A percentile compares a stretch with the other conserved stretches of the same genome.
Conservation (phyloP, 2,888 invertebrate species). For the Palloptera scutellata region DNA sequence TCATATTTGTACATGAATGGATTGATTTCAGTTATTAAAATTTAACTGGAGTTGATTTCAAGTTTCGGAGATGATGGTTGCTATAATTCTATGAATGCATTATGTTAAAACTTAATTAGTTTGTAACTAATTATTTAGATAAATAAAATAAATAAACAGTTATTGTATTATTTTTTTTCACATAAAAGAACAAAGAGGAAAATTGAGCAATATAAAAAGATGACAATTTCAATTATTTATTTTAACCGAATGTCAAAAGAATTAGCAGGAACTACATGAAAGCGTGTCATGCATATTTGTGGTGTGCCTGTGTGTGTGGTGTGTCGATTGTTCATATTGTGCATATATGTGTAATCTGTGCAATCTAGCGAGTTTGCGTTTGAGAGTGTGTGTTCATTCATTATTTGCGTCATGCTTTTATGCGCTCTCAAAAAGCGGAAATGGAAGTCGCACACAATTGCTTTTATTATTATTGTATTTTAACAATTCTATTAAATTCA, state of each 20-base stretch:
- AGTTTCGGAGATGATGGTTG: too few relatives aligned
- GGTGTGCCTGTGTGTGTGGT: not conserved
- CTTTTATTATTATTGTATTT: slow-evolving; percentile 4
- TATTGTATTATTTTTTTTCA: too few relatives aligned
- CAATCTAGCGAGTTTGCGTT: not conserved
- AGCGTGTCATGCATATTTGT: not conserved
- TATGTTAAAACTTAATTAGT: too few relatives aligned
- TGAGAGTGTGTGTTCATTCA: not conserved
- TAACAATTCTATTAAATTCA: slow-evolving; percentile 2
- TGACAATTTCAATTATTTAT: not conserved
- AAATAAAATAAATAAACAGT: too few relatives aligned
- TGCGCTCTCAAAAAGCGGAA: not conserved
- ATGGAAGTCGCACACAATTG: not conserved
- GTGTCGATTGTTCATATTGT: not conserved
- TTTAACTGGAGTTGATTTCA: too few relatives aligned
- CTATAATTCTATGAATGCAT: too few relatives aligned
- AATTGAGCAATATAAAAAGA: not conserved
- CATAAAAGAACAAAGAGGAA: too few relatives aligned
- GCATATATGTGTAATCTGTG: too few relatives aligned
- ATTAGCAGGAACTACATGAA: not conserved
- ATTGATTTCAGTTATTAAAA: too few relatives aligned
- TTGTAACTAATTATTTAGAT: too few relatives aligned
- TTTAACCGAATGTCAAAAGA: not conserved
- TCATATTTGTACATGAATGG: too few relatives aligned
- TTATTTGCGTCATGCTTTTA: slow-evolving; percentile 4